Evolutionary conservation across 2,797 vertebrate species (phyloP), one percentile per base, ranked within the genome.

Genomic region (Macropodus opercularis): DNA sequence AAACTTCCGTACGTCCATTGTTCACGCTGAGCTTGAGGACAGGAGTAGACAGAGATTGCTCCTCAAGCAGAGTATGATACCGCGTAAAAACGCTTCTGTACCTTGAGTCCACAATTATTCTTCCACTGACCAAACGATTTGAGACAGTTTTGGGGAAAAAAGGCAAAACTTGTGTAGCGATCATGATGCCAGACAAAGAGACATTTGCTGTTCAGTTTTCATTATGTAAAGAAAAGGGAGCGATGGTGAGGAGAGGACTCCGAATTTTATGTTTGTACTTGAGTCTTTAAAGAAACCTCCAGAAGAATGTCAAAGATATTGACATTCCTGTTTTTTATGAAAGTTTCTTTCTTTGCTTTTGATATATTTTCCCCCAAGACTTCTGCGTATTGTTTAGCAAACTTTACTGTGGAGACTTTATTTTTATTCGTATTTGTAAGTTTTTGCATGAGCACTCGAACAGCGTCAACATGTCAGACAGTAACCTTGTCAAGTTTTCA

Each of bases 221-320:
- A 69, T 71, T 62, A 69, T 69, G 54, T 66, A 69, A 61, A 63
- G 46, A 46, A 44, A 56, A 38, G 6, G n/a, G 8, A 24, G 36
- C 42, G 18, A 54, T 26, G 40, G 49, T 29, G 48, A 13, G 0
- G 36, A 39, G 42, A 61, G 40, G 72, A 62, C 44, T 56, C 71
- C 9, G 58, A 64, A 47, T 68, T 54, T 57, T 67, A 53, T 48
- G 55, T 66, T 41, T 61, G 24, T 11, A 32, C 60, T 64, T 27
- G 23, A 46, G 26, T 63, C 42, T 77, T 79, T 58, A 64, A 49
- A 76, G 35, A 65, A 81, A 63, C 46, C 52, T 58, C 47, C 17
- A 69, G 19, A 64, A 78, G 18, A 69, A 54, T 69, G 66, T 72
- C 63, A 77, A 68, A 69, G 40, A 61, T 66, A 77, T 80, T 69